Evolutionary conservation across 23 tunicate species (phyloP), one percentile per base, ranked within the genome.

Genomic region (Styela plicata): DNA sequence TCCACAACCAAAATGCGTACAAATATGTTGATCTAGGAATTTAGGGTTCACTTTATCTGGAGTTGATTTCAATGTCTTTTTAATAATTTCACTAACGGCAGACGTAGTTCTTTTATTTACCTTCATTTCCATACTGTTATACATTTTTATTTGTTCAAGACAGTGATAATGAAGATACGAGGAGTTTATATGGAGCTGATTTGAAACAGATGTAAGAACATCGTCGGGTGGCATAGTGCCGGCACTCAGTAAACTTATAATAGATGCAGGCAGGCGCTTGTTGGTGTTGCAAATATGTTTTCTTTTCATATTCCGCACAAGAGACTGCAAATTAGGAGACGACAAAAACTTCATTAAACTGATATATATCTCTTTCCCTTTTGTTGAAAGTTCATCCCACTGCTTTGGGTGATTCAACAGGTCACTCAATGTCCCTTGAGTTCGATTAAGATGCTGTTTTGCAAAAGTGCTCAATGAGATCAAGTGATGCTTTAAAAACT

Each of bases 341-440:
- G 74, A 79, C 21, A 89, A 79, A 79, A 89, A 89, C 70, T 89
- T 65, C 76, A 89, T 79, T 82, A 89, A 69, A 44, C 84, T 89
- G 7, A 73, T 65, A 63, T 89, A 89, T 32, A 84, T 84, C 2
- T 78, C 52, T 80, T 64, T 79, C 21, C 94, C 94, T 64, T 85
- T 79, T 23, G 69, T 25, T 73, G 94, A 89, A 3, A 89, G 64
- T n/a, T 67, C 79, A 20, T 66, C 71, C 94, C 94, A 89, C 32
- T 87, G 84, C 63, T 89, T 89, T 0, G 94, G 94, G 63, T 89
- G 94, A 70, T 89, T 89, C 29, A 89, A 63, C 22, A 89, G 36
- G 34, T 89, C 94, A 52, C 94, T 89, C 2, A 89, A 66, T 31
- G 94, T 89, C 7, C 94, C 94, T 85, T 89, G 70, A 24, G 78